phyloP scores from a whole-genome alignment of 1,140 invertebrate genomes.

The Penaeus indicus region DNA sequence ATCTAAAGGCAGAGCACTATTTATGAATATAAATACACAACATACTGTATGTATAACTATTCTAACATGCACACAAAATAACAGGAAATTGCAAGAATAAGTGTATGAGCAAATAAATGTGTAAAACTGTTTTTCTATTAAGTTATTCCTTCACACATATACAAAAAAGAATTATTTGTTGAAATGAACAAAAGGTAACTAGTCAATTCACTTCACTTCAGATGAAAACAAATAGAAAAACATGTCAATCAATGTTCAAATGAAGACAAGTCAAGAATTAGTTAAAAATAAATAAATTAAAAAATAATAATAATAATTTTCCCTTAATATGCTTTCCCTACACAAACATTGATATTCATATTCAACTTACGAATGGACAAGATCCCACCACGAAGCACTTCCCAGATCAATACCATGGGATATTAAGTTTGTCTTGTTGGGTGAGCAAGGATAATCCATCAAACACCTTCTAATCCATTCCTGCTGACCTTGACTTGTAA shows the following conservation, averaged over 20 bases:
- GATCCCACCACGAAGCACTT: constrained; percentile 73
- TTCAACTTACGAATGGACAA: constrained; percentile 69
- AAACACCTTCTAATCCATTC: constrained; percentile 87
- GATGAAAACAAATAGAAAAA: not conserved
- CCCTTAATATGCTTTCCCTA: not conserved
- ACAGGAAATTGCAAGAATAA: too few species aligned
- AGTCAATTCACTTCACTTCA: too few species aligned
- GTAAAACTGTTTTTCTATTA: too few species aligned
- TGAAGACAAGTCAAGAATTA: not conserved
- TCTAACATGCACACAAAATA: too few species aligned
- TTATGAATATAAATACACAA: too few species aligned
- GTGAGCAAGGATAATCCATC: constrained; percentile 80
- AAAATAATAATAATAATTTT: not conserved
- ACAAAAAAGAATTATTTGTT: too few species aligned
- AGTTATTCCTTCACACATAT: too few species aligned
- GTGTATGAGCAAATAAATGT: too few species aligned
- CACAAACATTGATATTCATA: not conserved
- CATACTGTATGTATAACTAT: too few species aligned
- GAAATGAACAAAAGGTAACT: too few species aligned
- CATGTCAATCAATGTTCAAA: not conserved
- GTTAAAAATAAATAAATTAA: too few species aligned
- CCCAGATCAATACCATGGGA: constrained; percentile 71
- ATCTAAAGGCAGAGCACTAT: too few species aligned
- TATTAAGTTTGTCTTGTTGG: constrained; percentile 86
- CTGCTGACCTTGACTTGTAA: constrained; percentile 81